A percentile compares a stretch with the other conserved stretches of the same genome.
phyloP scores from a whole-genome alignment of 2,113 vertebrate species.

The Nothoprocta perdicaria region DNA sequence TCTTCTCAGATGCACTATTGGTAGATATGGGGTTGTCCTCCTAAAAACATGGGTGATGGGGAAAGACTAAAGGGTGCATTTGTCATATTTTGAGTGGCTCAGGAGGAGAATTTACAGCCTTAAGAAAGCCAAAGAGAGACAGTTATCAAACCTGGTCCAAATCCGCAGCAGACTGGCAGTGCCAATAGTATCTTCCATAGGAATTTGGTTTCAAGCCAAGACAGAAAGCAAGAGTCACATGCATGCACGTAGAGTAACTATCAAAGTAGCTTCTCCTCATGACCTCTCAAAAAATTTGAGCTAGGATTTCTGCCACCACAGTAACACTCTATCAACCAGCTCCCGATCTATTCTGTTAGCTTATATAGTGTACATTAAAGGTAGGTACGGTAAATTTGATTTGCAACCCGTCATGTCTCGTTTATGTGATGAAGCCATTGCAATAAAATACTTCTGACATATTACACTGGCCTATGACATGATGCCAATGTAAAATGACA shows the following conservation, averaged over 20 bases:
- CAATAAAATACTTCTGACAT: conserved; percentile 58
- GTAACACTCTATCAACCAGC: not conserved
- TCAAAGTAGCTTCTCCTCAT: not conserved
- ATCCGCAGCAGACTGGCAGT: not conserved
- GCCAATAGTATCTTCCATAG: not conserved
- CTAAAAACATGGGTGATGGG: not conserved
- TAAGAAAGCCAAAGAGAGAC: not conserved
- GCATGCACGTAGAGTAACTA: not conserved
- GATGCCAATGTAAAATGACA: conserved; percentile 53
- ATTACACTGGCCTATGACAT: conserved; percentile 45
- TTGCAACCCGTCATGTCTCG: conserved; percentile 19
- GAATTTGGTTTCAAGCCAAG: no score
- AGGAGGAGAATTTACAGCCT: not conserved
- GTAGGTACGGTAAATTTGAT: conserved; percentile 47
- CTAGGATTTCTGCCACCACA: not conserved
- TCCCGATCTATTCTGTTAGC: not conserved
- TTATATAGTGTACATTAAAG: conserved; percentile 22
- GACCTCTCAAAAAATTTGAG: not conserved
- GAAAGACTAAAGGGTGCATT: not conserved
- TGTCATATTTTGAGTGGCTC: not conserved
- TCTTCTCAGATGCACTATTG: not conserved
- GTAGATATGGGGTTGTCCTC: not conserved
- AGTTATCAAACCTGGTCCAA: not conserved
- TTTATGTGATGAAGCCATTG: not conserved
- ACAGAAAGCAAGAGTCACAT: not conserved